Conservation (phyloP, 92 coral and sea anemone genomes). For the Porites cylindrica region DNA sequence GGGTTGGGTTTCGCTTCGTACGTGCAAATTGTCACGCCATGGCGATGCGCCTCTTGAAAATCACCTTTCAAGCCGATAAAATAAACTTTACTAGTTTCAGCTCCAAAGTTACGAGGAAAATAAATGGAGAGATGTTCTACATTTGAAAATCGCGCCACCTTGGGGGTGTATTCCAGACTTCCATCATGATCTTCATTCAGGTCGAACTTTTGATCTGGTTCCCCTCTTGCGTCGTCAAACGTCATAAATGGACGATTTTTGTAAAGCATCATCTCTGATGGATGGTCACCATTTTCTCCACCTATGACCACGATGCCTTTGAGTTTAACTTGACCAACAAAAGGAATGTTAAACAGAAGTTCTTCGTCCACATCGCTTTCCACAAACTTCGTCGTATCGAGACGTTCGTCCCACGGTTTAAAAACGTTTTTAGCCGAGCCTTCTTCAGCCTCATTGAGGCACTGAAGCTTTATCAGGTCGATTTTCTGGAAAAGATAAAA, state of each 20-base stretch:
- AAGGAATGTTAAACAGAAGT: conserved; percentile 91
- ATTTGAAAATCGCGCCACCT: conserved; percentile 93
- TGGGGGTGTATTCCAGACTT: conserved; percentile 88
- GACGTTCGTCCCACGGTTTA: conserved; percentile 93
- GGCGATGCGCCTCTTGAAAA: conserved; percentile 90
- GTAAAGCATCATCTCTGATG: conserved; percentile 92
- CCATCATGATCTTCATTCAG: conserved; percentile 92
- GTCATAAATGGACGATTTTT: conserved; percentile 97
- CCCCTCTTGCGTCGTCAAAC: conserved; percentile 88
- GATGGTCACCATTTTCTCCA: conserved; percentile 91
- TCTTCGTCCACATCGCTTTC: conserved; percentile 98
- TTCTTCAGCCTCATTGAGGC: conserved; percentile 96
- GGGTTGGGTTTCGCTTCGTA: conserved; percentile 98
- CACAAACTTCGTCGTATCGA: conserved; percentile 86
- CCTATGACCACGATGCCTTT: conserved; percentile 93
- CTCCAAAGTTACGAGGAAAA: conserved; percentile 95
- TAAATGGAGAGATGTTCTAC: conserved; percentile 91
- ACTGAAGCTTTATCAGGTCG: conserved; percentile 87
- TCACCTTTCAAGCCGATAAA: conserved; percentile 96
- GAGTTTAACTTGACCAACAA: conserved; percentile 92
- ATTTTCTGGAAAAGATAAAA: conserved; percentile 89
- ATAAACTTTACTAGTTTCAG: conserved; percentile 90
- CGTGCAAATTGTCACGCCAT: conserved; percentile 94
- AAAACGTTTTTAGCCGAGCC: conserved; percentile 92
- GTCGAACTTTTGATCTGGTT: conserved; percentile 94